Conservation (phyloP, 2,797 vertebrate genomes). For the Muscicapa striata region DNA sequence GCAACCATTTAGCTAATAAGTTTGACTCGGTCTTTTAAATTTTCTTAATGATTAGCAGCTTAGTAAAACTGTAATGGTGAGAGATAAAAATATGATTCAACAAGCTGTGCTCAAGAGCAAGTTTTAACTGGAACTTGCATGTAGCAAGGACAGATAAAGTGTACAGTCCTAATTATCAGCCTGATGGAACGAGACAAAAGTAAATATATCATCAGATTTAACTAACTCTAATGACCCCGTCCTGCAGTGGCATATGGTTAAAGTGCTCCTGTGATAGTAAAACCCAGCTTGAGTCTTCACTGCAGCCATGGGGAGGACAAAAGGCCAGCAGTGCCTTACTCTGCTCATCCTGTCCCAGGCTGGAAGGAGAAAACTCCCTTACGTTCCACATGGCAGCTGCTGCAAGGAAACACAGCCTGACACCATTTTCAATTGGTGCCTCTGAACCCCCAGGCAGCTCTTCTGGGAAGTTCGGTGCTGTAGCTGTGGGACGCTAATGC, state of each 20-base stretch:
- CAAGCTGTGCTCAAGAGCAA: conserved; percentile 40
- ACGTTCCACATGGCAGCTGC: background rate
- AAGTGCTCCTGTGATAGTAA: background rate
- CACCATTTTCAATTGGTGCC: background rate
- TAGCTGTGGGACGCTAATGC: background rate
- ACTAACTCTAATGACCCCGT: background rate
- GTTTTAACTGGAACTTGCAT: conserved; percentile 45
- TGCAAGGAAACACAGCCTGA: background rate
- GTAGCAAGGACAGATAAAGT: conserved; percentile 5
- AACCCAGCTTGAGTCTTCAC: background rate
- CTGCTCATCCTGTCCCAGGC: background rate
- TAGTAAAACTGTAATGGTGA: conserved; percentile 72
- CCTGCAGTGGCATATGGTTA: background rate
- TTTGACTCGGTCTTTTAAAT: conserved; percentile 48
- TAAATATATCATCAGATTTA: background rate
- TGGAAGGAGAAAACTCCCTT: background rate
- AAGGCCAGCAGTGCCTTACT: background rate
- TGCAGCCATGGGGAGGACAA: background rate
- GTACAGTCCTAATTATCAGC: conserved; percentile 14
- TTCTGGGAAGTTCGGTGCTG: background rate
- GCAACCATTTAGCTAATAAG: conserved; percentile 66
- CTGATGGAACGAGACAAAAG: background rate
- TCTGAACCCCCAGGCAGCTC: background rate
- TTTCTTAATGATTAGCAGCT: conserved; percentile 77
- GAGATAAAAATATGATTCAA: conserved; percentile 63